Evolutionary conservation across 2,888 invertebrate species (phyloP).

Genomic region (Chrysodeixis includens): DNA sequence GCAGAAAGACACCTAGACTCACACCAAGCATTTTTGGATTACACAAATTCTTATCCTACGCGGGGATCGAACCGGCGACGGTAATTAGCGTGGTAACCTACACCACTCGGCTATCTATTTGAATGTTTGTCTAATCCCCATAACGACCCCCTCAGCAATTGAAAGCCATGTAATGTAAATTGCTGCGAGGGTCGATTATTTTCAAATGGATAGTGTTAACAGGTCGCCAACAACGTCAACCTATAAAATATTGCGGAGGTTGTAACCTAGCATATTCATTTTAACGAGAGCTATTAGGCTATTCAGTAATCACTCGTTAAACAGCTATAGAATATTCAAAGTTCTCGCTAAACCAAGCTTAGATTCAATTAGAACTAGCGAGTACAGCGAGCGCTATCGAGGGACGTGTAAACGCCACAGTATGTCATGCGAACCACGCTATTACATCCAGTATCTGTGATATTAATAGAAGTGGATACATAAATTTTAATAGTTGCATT

Average conservation of each 20-base stretch:
- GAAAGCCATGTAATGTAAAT: too few relatives aligned
- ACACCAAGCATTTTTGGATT: too few relatives aligned
- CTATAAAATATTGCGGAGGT: slow-evolving; percentile 56
- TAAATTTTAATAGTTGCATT: slow-evolving; percentile 74
- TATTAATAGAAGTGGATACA: slow-evolving; percentile 78
- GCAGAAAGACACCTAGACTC: too few relatives aligned
- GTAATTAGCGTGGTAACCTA: too few relatives aligned
- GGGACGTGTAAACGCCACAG: slow-evolving; percentile 64
- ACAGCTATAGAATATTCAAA: slow-evolving; percentile 69
- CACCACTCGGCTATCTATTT: too few relatives aligned
- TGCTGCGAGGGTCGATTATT: too few relatives aligned
- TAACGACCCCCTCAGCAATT: too few relatives aligned
- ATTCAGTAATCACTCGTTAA: slow-evolving; percentile 60
- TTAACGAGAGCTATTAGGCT: slow-evolving; percentile 56
- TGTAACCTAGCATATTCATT: slow-evolving; percentile 61
- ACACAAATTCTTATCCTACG: too few relatives aligned
- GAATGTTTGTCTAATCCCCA: too few relatives aligned
- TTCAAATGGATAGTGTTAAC: slow-evolving; percentile 12
- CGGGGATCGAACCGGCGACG: too few relatives aligned
- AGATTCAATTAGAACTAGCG: slow-evolving; percentile 68
- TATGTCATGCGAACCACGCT: slow-evolving; percentile 71
- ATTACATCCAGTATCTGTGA: slow-evolving; percentile 68
- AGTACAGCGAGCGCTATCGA: slow-evolving; percentile 53
- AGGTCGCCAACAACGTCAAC: slow-evolving; percentile 26
- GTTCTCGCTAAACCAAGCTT: slow-evolving; percentile 59